Evolutionary conservation across 2,113 vertebrate genomes (phyloP), one percentile per base, ranked within the genome.

Genomic region (Epinephelus moara): DNA sequence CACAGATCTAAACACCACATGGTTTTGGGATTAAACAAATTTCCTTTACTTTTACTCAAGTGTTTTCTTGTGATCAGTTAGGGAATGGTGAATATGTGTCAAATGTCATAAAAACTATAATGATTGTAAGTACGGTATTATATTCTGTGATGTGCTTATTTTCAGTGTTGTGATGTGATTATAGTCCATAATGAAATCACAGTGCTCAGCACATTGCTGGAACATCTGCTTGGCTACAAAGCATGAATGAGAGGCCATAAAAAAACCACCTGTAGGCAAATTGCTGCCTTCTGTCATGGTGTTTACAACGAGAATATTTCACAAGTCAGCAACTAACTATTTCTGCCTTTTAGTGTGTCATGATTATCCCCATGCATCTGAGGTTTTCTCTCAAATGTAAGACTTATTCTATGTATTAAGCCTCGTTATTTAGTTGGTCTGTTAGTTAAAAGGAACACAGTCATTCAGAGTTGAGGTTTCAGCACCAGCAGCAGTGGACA

Each of bases 401-500:
- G 25, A 42, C 13, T 42, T 45, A 25, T 33, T 14, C 9, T 33
- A 47, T 62, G 62, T 9, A 70, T 10, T 25, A 2, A 25, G 12
- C 8, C 50, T n/a, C 3, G 6, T 49, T 17, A 19, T 9, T 45
- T 18, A 14, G 8, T 45, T 49, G 19, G 37, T 12, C 47, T 10
- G 33, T 40, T 49, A 23, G 61, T 37, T 17, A 30, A 52, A 23
- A 49, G 63, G 40, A 53, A 52, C 4, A 12, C 10, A 19, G 33
- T 14, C 12, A 73, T 19, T 40, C 21, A 42, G n/a, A 33, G 40
- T 33, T 75, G 27, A 30, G 7, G 15, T 70, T 90, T 92, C 82
- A 85, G 82, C 66, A 85, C 87, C 56, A 63, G 14, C 3, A 27
- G 67, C 50, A 75, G 59, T 37, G 79, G 50, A 85, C 79, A 87